These are phyloP conservation scores for Aphidoletes aphidimyza DNA, from an alignment of 2,888 invertebrate genomes.

Conservation along the genomic window DNA sequence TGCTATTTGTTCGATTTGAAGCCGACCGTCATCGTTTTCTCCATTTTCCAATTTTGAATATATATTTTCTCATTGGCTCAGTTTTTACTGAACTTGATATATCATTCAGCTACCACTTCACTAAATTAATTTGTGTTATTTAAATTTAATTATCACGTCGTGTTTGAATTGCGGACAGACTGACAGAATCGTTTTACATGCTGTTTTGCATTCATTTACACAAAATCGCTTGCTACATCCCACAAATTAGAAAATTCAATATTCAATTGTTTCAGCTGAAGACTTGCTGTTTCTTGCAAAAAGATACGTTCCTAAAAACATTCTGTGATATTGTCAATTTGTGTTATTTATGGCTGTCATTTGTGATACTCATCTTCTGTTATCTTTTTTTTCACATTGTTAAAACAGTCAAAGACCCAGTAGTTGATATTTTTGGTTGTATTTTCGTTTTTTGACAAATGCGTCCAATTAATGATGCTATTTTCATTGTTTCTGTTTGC, in stretches of 20 bases:
- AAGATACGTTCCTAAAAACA: background rate
- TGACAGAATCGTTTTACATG: too few species aligned
- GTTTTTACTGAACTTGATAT: background rate
- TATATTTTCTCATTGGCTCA: background rate
- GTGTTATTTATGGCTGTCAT: background rate
- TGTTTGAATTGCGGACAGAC: background rate
- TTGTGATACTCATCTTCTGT: background rate
- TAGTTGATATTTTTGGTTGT: background rate
- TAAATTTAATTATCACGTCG: slow-evolving; percentile 35
- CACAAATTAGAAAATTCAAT: background rate
- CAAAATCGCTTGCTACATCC: background rate
- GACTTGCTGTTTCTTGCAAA: background rate
- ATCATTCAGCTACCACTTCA: slow-evolving; percentile 51
- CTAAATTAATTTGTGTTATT: slow-evolving; percentile 52
- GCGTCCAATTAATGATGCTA: too few species aligned
- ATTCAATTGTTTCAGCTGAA: background rate
- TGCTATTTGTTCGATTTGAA: background rate
- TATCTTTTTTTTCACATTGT: background rate
- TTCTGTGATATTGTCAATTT: background rate
- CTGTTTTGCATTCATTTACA: too few species aligned
- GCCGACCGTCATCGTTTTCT: background rate
- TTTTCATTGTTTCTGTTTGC: background rate
- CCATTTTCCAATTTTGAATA: background rate
- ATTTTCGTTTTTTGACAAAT: background rate
- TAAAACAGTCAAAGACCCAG: background rate